Conservation (phyloP, 2,113 vertebrate genomes). For the Corapipo altera region DNA sequence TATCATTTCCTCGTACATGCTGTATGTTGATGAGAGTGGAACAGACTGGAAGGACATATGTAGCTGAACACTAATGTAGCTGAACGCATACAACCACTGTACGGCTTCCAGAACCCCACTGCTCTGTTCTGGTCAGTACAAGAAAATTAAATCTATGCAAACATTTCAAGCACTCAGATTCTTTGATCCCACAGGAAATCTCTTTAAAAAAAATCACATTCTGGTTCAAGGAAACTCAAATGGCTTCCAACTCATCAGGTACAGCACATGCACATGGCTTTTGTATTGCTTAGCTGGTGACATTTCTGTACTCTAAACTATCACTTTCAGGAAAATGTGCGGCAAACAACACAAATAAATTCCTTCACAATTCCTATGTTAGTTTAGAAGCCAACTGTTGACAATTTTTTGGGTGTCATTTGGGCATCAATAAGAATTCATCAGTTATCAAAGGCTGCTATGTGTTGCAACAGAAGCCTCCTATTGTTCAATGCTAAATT, state of each 20-base stretch:
- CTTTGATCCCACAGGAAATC: neutral
- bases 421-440: neutral
- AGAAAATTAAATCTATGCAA: neutral
- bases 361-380: neutral
- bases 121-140: neutral
- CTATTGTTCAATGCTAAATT: neutral
- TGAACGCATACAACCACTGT: neutral
- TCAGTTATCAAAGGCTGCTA: neutral
- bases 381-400: neutral
- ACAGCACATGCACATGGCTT: fast-evolving
- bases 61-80: neutral
- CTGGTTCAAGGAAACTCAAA: neutral
- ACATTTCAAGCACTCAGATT: neutral
- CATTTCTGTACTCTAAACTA: neutral
- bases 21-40: fast-evolving
- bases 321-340: neutral
- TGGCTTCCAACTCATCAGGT: neutral
- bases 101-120: neutral
- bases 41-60: fast-evolving
- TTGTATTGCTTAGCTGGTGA: neutral
- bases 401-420: neutral
- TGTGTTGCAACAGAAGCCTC: neutral
- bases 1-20: neutral
- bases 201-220: neutral
- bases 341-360: neutral